Evolutionary conservation across 1,140 invertebrate genomes (phyloP), one percentile per base, ranked within the genome.

Genomic region (Drosophila murphyi): DNA sequence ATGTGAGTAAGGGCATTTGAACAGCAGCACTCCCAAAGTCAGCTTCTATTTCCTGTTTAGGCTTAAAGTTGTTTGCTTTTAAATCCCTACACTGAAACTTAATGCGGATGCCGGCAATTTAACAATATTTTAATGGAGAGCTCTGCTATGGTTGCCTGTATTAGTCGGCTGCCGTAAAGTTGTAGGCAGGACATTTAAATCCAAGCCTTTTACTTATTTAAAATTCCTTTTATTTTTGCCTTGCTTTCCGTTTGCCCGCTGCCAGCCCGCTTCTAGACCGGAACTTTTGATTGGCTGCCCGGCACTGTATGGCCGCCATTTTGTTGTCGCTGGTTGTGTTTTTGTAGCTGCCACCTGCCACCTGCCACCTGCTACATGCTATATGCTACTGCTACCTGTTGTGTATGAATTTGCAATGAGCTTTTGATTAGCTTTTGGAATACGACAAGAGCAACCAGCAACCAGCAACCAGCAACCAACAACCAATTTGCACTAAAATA

Each of bases 351-450:
- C 28, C 50, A 52, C 7, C 20, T 20, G 20, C 20, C 20, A 20
- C 20, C 20, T 20, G 20, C 20, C 20, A 20, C 12, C 12, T 12
- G 28, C 50, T 31, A 51, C 28, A 3, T 34, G n/a, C 37, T 39
- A 35, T 52, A 12, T 52, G 34, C 10, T 28, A 7, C 4, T 12
- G 31, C 41, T 34, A 7, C 6, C 20, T 76, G 75, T 77, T 80
- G 70, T 78, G 32, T 48, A 83, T 87, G 77, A 80, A 87, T 83
- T 80, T 75, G 54, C 72, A 87, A 87, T 88, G 85, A 74, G 85
- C 60, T 87, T 87, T 88, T 87, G 85, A 87, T 83, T 88, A 83
- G 85, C 76, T 88, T 74, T 60, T 61, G 76, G 4, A 43, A n/a
- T 43, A 43, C 39, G 8, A 69, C 57, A 67, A 74, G 74, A 70